Base-by-base conservation (phyloP, 1,140 invertebrate genomes). In the Monomorium pharaonis region DNA sequence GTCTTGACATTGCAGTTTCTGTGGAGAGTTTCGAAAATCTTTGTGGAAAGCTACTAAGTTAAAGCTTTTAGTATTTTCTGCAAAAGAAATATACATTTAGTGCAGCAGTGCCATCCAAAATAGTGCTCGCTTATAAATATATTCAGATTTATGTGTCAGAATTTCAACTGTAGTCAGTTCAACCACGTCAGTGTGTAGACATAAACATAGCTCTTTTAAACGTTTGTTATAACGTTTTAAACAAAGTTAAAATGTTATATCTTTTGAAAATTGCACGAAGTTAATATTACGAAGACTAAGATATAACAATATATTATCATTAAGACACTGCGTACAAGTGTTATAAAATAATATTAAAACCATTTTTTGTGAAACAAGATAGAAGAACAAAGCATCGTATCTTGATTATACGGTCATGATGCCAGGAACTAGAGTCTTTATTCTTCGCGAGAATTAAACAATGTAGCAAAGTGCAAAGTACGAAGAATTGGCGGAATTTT, bases 401-500 rank as follows among this genome's bases (percentile, higher is more conserved):
- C 78, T 83, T 83, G 67, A 83, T 83, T 83, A 83, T 74, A 83
- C 78, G 78, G 78, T 74, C 67, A 72, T 72, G 78, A 83, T 44
- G 78, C 78, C 67, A 74, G 67, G 67, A 83, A 51, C 67, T 27
- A 37, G 42, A 58, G 37, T 74, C 78, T 83, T 83, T 83, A 83
- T 83, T 74, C 78, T 74, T 42, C 18, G 51, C 67, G 37, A 33
- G 78, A 72, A 70, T 83, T 83, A 74, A 83, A 83, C 78, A 83
- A 83, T 83, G 67, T 83, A 83, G 78, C 78, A 69, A 83, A 83
- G 78, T 83, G 78, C 67, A 67, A 75, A 78, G 74, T 69, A 74
- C 18, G 47, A 80, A 89, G 87, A 83, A 87, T 78, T 42, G n/a
- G 47, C 44, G 54, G 85, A 75, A 89, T 86, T 90, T 81, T 81